Percentiles rank a stretch among this genome's conserved stretches.
Conservation (phyloP, 2,888 invertebrate species). For the Sinelater perroti region DNA sequence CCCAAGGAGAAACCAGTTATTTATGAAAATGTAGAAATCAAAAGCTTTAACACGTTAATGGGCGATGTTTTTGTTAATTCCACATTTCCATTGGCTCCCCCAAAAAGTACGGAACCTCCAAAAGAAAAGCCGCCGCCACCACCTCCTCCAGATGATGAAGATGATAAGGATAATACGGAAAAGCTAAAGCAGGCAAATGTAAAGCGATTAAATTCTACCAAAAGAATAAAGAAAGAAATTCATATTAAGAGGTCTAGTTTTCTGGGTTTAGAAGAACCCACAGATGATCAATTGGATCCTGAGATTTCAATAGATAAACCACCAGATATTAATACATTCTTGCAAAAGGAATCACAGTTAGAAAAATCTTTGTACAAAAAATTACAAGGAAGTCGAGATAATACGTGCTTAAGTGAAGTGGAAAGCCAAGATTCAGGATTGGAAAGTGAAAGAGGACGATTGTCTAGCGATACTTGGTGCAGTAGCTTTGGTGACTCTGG, state of each 20-base stretch:
- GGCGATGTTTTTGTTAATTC: constrained; percentile 64
- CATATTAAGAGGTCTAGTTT: constrained; percentile 86
- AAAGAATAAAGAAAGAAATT: constrained; percentile 85
- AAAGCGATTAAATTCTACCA: constrained; percentile 81
- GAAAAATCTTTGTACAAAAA: constrained; percentile 80
- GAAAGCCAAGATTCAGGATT: constrained; percentile 84
- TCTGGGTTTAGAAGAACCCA: constrained; percentile 81
- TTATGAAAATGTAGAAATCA: constrained; percentile 59
- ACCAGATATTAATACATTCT: constrained; percentile 81
- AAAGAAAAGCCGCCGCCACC: constrained; percentile 81
- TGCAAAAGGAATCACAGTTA: constrained; percentile 82
- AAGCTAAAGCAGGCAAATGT: constrained; percentile 55
- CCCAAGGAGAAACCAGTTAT: constrained; percentile 57
- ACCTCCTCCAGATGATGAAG: constrained; percentile 58
- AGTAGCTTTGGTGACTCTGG: constrained; percentile 55
- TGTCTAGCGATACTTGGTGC: constrained; percentile 69
- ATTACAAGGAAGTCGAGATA: constrained; percentile 51
- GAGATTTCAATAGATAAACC: constrained; percentile 76
- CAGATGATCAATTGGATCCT: constrained; percentile 73
- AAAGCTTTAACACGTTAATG: constrained; percentile 5
- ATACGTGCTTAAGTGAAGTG: constrained; percentile 54
- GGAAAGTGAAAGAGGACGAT: constrained; percentile 67
- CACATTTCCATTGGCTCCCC: constrained; percentile 51
- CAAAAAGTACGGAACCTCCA: constrained; percentile 48
- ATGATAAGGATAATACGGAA: constrained; percentile 56